Evolutionary conservation across 1,140 invertebrate genomes (phyloP).

Genomic region (Scaptomyza hsui): DNA sequence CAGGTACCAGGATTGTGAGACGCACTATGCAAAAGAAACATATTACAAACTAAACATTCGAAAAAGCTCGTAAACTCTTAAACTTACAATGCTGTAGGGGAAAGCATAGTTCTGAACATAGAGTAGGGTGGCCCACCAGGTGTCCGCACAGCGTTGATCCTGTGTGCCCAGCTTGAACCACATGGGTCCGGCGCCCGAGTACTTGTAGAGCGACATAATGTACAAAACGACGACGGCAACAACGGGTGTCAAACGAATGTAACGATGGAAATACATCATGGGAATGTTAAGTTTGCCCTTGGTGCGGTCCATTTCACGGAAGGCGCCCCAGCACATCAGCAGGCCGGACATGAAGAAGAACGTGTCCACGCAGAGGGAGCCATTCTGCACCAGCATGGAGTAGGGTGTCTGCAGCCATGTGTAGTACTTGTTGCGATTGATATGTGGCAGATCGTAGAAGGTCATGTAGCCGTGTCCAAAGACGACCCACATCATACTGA

Average conservation of each 20-base stretch:
- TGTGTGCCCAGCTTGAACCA: conserved; percentile 86
- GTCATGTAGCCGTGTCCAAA: conserved; percentile 86
- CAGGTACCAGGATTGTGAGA: conserved; percentile 96
- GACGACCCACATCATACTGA: conserved; percentile 89
- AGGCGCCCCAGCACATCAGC: conserved; percentile 87
- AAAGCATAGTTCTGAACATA: conserved; percentile 93
- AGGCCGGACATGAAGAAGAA: conserved; percentile 89
- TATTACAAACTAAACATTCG: no score
- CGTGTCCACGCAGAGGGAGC: conserved; percentile 88
- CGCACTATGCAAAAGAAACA: conserved; percentile 87
- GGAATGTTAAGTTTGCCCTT: conserved; percentile 83
- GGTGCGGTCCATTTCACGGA: conserved; percentile 88
- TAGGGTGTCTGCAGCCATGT: conserved; percentile 84
- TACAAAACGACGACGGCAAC: conserved; percentile 86
- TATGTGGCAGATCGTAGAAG: conserved; percentile 66
- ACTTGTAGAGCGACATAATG: conserved; percentile 84
- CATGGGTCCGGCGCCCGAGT: conserved; percentile 86
- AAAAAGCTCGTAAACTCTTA: no score
- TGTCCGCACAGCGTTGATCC: conserved; percentile 87
- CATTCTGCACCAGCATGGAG: conserved; percentile 86
- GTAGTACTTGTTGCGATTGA: conserved; percentile 69
- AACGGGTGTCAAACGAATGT: conserved; percentile 86
- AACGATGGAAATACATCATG: conserved; percentile 85
- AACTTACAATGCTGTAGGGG: conserved; percentile 78
- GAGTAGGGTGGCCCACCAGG: conserved; percentile 94